Evolutionary conservation across 2,888 invertebrate species (phyloP), one percentile per base, ranked within the genome.

Genomic region (Drosophila yooni): DNA sequence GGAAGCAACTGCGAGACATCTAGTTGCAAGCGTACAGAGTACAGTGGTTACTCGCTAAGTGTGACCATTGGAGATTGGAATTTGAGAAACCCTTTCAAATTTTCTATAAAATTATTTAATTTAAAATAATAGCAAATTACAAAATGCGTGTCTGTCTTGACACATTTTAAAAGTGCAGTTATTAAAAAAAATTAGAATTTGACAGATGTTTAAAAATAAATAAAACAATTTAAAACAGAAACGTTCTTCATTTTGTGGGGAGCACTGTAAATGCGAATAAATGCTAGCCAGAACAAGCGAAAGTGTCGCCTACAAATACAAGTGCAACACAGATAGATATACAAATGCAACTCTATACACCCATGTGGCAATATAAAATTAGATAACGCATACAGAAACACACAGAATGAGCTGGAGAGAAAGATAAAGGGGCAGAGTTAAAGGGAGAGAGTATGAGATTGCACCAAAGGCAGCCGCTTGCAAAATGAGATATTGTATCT

Each of bases 401-500:
- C 43, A 36, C 7, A 46, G 25, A 25, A 15, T 15, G 15, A 46
- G 25, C 25, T 15, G 15, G 7, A 25, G 46, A 48, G 63, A 33
- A 43, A 33, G 48, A 33, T 33, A 51, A 54, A 66, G 53, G 56
- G 43, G 57, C 4, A 48, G 38, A 18, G 21, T 18, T 7, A 13
- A 36, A 2, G 38, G 34, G 57, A 33, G 31, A 51, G 51, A 69
- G 61, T 46, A 52, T 66, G 65, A 25, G 48, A 64, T 46, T 70
- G 71, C 52, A 51, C 38, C 53, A 75, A 79, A 67, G 58, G 33
- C 80, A 56, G 72, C 70, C 66, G 75, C 75, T 80, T 74, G 66
- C 69, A 71, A 74, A 88, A 83, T 80, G 71, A 81, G 81, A 84
- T 88, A 83, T 69, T 76, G 76, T 81, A 81, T 86, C 87, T 83